A percentile compares a stretch with the other conserved stretches of the same genome.
phyloP scores from a whole-genome alignment of 2,797 vertebrate genomes.

The Pristis pectinata region DNA sequence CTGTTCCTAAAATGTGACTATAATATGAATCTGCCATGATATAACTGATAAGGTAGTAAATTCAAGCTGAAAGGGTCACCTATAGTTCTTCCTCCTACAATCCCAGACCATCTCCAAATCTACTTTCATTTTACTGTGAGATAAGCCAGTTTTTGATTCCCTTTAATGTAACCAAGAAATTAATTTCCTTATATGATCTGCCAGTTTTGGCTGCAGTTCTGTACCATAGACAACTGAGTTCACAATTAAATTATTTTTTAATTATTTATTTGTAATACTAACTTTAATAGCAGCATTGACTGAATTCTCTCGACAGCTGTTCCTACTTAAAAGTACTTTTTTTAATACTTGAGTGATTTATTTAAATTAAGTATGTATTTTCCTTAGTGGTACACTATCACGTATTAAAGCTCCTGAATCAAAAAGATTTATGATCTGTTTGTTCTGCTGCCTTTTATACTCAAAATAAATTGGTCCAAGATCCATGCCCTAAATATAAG shows the following conservation, averaged over 20 bases:
- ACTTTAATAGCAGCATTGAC: background rate
- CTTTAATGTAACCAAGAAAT: background rate
- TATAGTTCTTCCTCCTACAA: background rate
- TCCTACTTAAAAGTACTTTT: background rate
- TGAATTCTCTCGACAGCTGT: background rate
- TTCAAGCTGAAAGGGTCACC: background rate
- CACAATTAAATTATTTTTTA: background rate
- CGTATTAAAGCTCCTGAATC: background rate
- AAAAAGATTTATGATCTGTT: background rate
- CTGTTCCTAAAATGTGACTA: too few species aligned
- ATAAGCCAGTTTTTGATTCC: background rate
- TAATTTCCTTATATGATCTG: background rate
- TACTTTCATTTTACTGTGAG: background rate
- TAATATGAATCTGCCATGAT: background rate
- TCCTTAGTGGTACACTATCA: background rate
- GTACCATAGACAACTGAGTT: background rate
- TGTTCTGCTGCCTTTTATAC: background rate
- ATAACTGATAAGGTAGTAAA: background rate
- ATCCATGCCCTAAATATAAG: background rate
- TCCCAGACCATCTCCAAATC: background rate
- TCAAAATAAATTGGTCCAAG: background rate
- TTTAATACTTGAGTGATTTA: background rate
- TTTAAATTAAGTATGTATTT: slow-evolving; percentile 16
- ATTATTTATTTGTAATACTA: background rate
- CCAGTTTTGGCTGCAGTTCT: background rate